Evolutionary conservation across 2,888 invertebrate genomes (phyloP), one percentile per base, ranked within the genome.

Genomic region (Pantelozetes paolii): DNA sequence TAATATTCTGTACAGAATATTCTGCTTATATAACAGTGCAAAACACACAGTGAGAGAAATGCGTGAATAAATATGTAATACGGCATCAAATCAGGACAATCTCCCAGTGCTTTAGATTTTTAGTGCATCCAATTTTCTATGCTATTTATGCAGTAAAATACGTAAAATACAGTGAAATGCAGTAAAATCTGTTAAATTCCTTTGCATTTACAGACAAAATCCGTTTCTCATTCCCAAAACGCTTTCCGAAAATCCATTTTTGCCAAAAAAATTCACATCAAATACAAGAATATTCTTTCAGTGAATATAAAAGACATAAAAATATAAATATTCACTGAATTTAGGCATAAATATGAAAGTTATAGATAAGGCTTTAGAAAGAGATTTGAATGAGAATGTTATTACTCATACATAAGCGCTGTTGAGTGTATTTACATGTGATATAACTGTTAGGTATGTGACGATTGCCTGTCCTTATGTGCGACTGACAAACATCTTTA

Each of bases 271-370:
- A 71, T 54, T 54, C 54, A 23, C 36, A 36, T 9, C 36, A 36
- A 36, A 36, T 36, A 5, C 9, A 8, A 36, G 36, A 36, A 36
- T 36, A 36, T 45, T 45, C 45, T 45, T 13, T 2, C 18, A 9
- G 6, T 45, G 15, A 15, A 15, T 23, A 30, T 59, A 15, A 15
- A 28, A 30, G 59, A 54, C 36, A 64, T 71, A 71, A 64, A n/a
- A 64, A 72, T 73, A 73, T 64, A 75, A 76, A 76, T 73, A 73
- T 71, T 71, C 67, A 36, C 62, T 40, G 36, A 64, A 30, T 54
- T 28, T n/a, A 32, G 23, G 54, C 32, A 69, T 69, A 69, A 42
- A 69, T 69, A 45, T 8, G 54, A 2, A 45, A 67, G 20, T 36
- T n/a, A 57, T 64, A 64, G 62, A 64, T 59, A 59, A 59, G 59